Percentiles rank a stretch among this genome's conserved stretches.
These are phyloP conservation scores for Streptopelia turtur DNA, from an alignment of 2,797 vertebrate genomes.

Conservation along the genomic window DNA sequence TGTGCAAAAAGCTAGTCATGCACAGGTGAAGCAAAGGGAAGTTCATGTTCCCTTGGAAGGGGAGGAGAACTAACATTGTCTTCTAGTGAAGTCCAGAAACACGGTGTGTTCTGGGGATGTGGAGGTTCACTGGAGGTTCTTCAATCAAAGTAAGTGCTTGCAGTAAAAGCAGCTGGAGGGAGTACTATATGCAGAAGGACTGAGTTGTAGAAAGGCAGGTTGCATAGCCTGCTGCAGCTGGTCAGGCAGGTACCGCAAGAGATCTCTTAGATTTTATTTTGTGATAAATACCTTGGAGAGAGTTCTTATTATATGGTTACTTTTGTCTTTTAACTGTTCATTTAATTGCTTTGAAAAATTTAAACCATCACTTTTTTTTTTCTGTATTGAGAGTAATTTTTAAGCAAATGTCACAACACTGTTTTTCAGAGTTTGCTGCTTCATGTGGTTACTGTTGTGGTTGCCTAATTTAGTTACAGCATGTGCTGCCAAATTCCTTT, in stretches of 20 bases:
- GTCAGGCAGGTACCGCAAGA: background rate
- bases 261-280: background rate
- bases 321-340: background rate
- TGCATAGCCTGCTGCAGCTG: background rate
- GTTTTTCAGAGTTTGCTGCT: background rate
- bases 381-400: background rate
- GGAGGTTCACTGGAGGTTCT: background rate
- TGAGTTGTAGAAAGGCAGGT: background rate
- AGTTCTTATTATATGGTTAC: background rate
- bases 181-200: rapidly evolving
- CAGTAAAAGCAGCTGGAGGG: background rate
- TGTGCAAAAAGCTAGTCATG: background rate
- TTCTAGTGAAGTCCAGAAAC: background rate
- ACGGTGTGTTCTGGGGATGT: background rate
- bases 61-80: background rate
- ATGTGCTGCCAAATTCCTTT: background rate
- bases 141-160: background rate
- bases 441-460: background rate
- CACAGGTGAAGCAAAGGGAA: background rate
- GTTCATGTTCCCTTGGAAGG: background rate
- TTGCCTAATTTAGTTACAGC: background rate
- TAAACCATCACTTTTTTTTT: background rate
- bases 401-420: background rate
- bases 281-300: background rate
- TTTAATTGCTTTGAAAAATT: background rate